These are phyloP conservation scores for Discoglossus pictus DNA, from an alignment of 2,797 vertebrate genomes.

Conservation along the genomic window DNA sequence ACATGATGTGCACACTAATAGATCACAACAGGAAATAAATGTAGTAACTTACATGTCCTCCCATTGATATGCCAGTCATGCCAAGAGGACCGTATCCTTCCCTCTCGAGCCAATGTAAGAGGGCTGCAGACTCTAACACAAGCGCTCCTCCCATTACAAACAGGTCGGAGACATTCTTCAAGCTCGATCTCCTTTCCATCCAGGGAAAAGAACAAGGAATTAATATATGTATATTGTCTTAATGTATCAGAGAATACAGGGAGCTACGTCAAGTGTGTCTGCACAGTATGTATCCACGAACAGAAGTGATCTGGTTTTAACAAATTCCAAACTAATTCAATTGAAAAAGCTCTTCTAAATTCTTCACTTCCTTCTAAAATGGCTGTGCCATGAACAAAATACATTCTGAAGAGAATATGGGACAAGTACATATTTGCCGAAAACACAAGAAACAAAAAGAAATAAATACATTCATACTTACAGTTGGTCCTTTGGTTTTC, in stretches of 20 bases:
- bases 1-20: not conserved
- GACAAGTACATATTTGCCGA: not conserved
- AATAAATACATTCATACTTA: slow-evolving; percentile 73
- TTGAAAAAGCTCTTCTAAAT: no score
- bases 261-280: no score
- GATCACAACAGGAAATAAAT: not conserved
- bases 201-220: slow-evolving; percentile 49
- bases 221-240: no score
- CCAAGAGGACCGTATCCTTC: slow-evolving; percentile 94
- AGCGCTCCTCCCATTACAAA: slow-evolving; percentile 98
- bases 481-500: slow-evolving; percentile 93
- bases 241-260: no score
- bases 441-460: not conserved
- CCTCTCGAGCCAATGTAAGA: slow-evolving; percentile 92
- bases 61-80: slow-evolving; percentile 98
- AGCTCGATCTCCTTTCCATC: slow-evolving; percentile 84
- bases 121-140: slow-evolving; percentile 89
- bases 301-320: no score
- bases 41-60: slow-evolving; percentile 87
- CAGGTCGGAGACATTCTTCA: slow-evolving; percentile 96
- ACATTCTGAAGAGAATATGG: not conserved
- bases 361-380: no score
- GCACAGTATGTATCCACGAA: no score
- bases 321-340: no score
- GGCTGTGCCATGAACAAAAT: not conserved